Conservation (phyloP, 2,888 invertebrate genomes). For the Podabrus alpinus region DNA sequence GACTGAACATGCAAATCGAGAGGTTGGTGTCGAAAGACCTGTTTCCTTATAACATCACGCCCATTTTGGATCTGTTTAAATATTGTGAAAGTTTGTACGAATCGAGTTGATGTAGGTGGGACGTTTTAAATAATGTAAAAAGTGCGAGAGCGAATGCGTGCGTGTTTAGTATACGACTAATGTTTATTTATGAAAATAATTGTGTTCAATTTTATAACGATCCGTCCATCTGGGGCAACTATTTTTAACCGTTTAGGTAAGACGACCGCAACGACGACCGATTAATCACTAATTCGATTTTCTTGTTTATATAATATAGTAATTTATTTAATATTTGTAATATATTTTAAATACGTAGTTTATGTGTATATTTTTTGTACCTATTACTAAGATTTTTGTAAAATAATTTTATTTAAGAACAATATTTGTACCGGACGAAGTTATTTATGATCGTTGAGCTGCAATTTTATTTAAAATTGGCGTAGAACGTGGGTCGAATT, state of each 20-base stretch:
- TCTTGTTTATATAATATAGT: neutral
- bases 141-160: neutral
- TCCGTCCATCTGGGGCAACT: neutral
- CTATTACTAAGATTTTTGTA: neutral
- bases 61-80: constrained; percentile 80
- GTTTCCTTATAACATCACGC: constrained; percentile 90
- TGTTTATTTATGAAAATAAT: neutral
- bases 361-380: neutral
- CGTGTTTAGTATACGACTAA: neutral
- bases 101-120: constrained; percentile 25
- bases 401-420: neutral
- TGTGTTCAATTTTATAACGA: neutral
- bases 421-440: neutral
- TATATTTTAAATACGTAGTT: neutral
- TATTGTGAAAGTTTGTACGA: constrained; percentile 85
- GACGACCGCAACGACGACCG: neutral
- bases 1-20: constrained; percentile 79
- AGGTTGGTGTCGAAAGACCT: constrained; percentile 80
- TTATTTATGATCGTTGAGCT: neutral
- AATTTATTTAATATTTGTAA: neutral
- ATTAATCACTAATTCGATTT: neutral
- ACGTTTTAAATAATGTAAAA: neutral
- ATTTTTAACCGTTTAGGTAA: neutral
- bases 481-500: neutral
- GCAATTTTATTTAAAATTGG: neutral